phyloP scores from a whole-genome alignment of 2,797 vertebrate species.

The Sciaenops ocellatus region DNA sequence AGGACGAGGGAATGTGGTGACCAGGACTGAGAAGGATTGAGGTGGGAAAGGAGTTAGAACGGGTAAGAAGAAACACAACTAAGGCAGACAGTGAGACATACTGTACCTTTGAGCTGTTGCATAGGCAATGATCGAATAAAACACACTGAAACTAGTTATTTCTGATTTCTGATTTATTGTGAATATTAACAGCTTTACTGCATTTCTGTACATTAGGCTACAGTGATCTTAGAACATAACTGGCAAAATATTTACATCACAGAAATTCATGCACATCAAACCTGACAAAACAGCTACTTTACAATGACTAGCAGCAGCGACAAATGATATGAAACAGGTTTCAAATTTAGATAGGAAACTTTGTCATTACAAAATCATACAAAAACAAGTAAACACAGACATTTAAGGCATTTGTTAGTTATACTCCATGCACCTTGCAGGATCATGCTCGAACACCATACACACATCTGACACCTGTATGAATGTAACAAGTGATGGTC shows the following conservation, averaged over 20 bases:
- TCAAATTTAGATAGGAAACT: constrained; percentile 40
- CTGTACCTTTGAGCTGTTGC: neutral
- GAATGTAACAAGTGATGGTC: neutral
- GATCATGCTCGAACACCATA: neutral
- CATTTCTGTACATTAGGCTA: constrained; percentile 31
- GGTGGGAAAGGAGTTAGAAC: neutral
- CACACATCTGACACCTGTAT: neutral
- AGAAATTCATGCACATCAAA: constrained; percentile 42
- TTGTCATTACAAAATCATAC: constrained; percentile 61
- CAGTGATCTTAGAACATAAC: constrained; percentile 24
- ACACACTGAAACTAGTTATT: neutral
- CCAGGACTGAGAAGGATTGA: neutral
- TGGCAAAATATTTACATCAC: constrained; percentile 33
- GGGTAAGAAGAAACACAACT: neutral
- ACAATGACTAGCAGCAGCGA: constrained; percentile 38
- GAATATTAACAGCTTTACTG: constrained; percentile 39
- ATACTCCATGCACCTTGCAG: constrained; percentile 23
- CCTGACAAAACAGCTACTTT: constrained; percentile 21
- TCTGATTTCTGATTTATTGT: constrained; percentile 49
- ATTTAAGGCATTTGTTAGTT: constrained; percentile 75
- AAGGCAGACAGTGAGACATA: too few relatives aligned
- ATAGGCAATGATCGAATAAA: neutral
- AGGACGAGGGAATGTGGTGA: too few relatives aligned
- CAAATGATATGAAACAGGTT: constrained; percentile 31
- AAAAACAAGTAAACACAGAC: constrained; percentile 68